These are phyloP conservation scores for Atherinosoma microstoma DNA, from an alignment of 2,797 vertebrate species.

Conservation along the genomic window DNA sequence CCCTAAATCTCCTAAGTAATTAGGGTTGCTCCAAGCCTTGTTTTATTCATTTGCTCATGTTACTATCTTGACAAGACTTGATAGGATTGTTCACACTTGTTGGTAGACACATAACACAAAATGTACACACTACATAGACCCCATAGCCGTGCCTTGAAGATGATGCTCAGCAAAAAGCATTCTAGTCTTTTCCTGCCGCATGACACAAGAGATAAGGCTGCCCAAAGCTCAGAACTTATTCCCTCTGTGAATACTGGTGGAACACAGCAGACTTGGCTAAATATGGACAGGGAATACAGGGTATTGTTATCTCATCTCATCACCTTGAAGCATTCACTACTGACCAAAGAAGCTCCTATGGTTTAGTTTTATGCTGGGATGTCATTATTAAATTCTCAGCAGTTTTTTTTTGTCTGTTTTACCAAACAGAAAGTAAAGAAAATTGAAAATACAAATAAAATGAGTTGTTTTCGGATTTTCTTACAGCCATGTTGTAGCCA, in stretches of 20 bases:
- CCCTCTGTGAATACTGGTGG: slow-evolving; percentile 19
- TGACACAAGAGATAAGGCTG: slow-evolving; percentile 52
- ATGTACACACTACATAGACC: not conserved
- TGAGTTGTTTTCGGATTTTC: not conserved
- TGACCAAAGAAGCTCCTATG: slow-evolving; percentile 45
- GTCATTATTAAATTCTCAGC: slow-evolving; percentile 11
- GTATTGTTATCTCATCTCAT: slow-evolving; percentile 53
- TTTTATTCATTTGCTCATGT: slow-evolving; percentile 58
- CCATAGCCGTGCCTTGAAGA: slow-evolving; percentile 31
- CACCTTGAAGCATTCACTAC: slow-evolving; percentile 54
- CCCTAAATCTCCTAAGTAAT: slow-evolving; percentile 75
- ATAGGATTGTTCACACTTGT: slow-evolving; percentile 52
- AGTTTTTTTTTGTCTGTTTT: slow-evolving; percentile 10
- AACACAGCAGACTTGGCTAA: slow-evolving; percentile 40
- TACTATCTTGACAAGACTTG: slow-evolving; percentile 48
- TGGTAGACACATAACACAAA: slow-evolving; percentile 34
- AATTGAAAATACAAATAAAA: not conserved
- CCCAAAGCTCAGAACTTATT: slow-evolving; percentile 24
- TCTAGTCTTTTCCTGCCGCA: slow-evolving; percentile 37
- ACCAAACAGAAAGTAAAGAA: not conserved
- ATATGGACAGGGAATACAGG: slow-evolving; percentile 42
- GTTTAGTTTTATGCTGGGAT: slow-evolving; percentile 18
- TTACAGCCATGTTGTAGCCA: not conserved
- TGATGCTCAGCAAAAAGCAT: slow-evolving; percentile 40
- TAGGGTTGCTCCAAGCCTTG: slow-evolving; percentile 41